Evolutionary conservation across 2,888 invertebrate genomes (phyloP).

Genomic region (Mesorhabditis belari): DNA sequence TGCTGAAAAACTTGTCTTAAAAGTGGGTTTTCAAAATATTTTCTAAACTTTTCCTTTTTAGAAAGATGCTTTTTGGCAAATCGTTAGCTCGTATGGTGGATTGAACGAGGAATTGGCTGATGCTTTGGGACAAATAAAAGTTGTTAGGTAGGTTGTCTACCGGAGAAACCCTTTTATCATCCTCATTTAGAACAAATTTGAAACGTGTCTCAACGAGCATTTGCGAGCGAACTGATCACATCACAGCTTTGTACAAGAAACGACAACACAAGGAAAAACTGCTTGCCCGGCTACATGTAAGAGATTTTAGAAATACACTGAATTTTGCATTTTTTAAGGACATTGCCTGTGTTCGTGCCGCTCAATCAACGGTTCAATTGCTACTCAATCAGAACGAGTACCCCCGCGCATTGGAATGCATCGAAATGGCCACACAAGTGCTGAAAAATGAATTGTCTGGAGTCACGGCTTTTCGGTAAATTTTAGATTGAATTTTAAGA

Average conservation of each 20-base stretch:
- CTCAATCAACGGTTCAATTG: constrained; percentile 91
- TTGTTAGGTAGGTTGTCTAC: constrained; percentile 22
- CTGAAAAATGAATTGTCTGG: constrained; percentile 81
- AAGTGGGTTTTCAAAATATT: constrained; percentile 8
- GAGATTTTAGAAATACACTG: not conserved
- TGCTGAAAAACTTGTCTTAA: constrained; percentile 64
- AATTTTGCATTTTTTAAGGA: constrained; percentile 21
- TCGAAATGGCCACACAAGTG: constrained; percentile 79
- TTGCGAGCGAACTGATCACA: constrained; percentile 29
- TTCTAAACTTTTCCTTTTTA: not conserved
- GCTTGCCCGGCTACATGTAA: constrained; percentile 28
- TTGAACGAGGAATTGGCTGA: constrained; percentile 87
- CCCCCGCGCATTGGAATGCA: constrained; percentile 83
- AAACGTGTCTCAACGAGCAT: constrained; percentile 23
- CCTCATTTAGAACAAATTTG: constrained; percentile 16
- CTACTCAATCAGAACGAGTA: constrained; percentile 89
- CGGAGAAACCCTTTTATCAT: not conserved
- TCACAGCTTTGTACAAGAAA: constrained; percentile 33
- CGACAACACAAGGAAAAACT: constrained; percentile 33
- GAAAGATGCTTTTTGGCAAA: constrained; percentile 67
- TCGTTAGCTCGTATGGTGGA: constrained; percentile 94
- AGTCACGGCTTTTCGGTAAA: constrained; percentile 76
- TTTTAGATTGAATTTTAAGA: not conserved
- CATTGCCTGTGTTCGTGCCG: constrained; percentile 63
- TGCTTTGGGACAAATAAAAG: constrained; percentile 27